Conservation (phyloP, 2,888 invertebrate genomes). For the Drosophila mayaguana region DNA sequence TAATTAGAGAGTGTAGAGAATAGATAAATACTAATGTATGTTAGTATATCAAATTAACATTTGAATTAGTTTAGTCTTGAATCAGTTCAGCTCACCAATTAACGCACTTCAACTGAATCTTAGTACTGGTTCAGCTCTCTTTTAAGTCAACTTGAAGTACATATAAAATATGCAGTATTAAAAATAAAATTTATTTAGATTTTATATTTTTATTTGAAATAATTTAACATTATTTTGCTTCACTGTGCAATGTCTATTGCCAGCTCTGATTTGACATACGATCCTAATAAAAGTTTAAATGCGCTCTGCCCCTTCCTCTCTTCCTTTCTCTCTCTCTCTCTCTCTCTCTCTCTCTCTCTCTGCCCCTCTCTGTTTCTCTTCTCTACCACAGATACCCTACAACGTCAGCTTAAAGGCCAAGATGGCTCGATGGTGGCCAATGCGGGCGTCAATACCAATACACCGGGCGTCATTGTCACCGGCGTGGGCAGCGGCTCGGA, state of each 20-base stretch:
- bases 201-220: no score
- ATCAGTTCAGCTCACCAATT: no score
- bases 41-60: no score
- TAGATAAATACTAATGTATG: background rate
- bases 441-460: conserved; percentile 74
- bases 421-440: conserved; percentile 85
- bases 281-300: background rate
- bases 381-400: conserved; percentile 85
- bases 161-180: background rate
- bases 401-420: conserved; percentile 90
- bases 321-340: background rate
- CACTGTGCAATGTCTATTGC: conserved; percentile 9
- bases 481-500: conserved; percentile 85
- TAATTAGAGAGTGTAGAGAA: background rate
- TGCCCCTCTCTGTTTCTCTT: background rate
- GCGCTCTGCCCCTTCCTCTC: background rate
- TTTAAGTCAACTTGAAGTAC: background rate
- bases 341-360: background rate
- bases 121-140: no score
- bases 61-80: no score
- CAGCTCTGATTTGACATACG: conserved; percentile 8
- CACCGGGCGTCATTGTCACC: conserved; percentile 72
- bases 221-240: background rate
- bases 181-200: background rate
- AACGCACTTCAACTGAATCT: no score